phyloP scores from a whole-genome alignment of 2,113 vertebrate genomes.

The Oryctolagus cuniculus region mOryCun1.1 NC_091441.1:95078501-95079000 shows the following conservation, averaged over 20 bases:
- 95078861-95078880: neutral
- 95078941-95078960: too few relatives aligned
- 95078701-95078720: neutral
- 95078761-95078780: accelerated
- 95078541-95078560: constrained; percentile 70
- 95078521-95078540: constrained; percentile 76
- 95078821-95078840: neutral
- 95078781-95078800: neutral
- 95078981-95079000: too few relatives aligned
- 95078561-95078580: constrained; percentile 69
- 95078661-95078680: neutral
- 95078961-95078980: too few relatives aligned
- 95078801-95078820: neutral
- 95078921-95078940: too few relatives aligned
- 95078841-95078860: neutral
- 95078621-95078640: neutral
- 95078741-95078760: neutral
- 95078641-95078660: neutral
- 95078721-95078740: neutral
- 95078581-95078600: constrained; percentile 44
- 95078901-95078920: too few relatives aligned
- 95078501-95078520: constrained; percentile 63
- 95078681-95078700: neutral
- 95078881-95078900: too few relatives aligned
- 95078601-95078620: constrained; percentile 16